Evolutionary conservation across 2,888 invertebrate species (phyloP), one percentile per base, ranked within the genome.

Genomic region (Campoplex nolae): DNA sequence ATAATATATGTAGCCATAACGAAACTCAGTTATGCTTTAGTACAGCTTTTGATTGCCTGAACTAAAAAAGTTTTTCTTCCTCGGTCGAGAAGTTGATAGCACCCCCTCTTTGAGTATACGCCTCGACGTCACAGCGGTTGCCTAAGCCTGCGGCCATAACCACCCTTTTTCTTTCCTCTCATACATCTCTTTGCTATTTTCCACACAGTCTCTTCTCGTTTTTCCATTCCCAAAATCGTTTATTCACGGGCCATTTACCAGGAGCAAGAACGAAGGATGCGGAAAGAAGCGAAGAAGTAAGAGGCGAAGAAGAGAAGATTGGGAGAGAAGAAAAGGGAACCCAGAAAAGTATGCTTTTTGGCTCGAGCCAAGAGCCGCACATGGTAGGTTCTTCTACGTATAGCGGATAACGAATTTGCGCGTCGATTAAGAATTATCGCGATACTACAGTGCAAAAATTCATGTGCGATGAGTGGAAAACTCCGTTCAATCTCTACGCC

Each of bases 231-330:
- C 67, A 75, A 83, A 83, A 87, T 85, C 88, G 73, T 86, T 85
- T 86, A 83, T 88, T 88, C 75, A 83, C 85, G 77, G 77, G 48
- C 85, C 86, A 88, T 88, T 88, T 83, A 79, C 65, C 78, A 32
- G 62, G 58, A 48, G 71, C 45, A 13, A 62, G 83, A 77, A 76
- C 65, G 42, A 70, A 58, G 62, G 65, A 84, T 3, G n/a, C n/a
- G 54, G 7, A 45, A 85, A 77, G 58, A 8, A 42, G 42, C 8
- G 56, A 58, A 58, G 3, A 28, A 58, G 58, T 28, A 28, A 58
- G 28, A 23, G 28, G 23, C 11, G 28, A 11, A 28, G 58, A 11
- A 58, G 23, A 13, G 28, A 58, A 32, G 28, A 13, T 13, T 32
- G 16, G 32, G 32, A 62, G 4, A 13, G 58, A 13, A 62, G 28